phyloP scores from a whole-genome alignment of 2,888 invertebrate genomes.

The Xestobium rufovillosum region DNA sequence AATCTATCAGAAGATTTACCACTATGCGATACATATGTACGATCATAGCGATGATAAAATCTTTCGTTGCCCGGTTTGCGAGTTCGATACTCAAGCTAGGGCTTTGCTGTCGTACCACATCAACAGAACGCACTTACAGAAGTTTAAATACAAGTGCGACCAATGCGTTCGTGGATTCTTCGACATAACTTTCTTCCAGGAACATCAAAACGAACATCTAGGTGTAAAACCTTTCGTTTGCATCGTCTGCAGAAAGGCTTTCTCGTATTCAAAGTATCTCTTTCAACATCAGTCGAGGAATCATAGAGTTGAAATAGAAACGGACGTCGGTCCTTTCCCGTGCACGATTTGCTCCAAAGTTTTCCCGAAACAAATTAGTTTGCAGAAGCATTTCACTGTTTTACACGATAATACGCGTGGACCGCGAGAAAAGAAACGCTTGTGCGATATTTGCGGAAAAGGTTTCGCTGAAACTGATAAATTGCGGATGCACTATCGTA shows the following conservation, averaged over 20 bases:
- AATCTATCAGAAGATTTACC: slow-evolving; percentile 30
- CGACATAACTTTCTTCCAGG: slow-evolving; percentile 40
- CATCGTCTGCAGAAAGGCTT: slow-evolving; percentile 41
- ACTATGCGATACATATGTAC: slow-evolving; percentile 32
- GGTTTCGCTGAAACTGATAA: slow-evolving; percentile 35
- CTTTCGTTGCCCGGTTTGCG: slow-evolving; percentile 32
- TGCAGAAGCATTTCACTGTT: slow-evolving; percentile 33
- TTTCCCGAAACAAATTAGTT: slow-evolving; percentile 42
- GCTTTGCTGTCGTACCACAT: slow-evolving; percentile 45
- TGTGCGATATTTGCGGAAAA: slow-evolving; percentile 38
- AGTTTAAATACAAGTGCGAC: slow-evolving; percentile 43
- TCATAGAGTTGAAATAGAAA: slow-evolving; percentile 35
- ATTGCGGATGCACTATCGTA: slow-evolving; percentile 33
- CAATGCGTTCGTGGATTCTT: slow-evolving; percentile 46
- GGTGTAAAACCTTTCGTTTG: slow-evolving; percentile 40
- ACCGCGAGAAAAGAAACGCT: slow-evolving; percentile 29
- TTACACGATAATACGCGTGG: slow-evolving; percentile 21
- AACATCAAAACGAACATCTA: slow-evolving; percentile 42
- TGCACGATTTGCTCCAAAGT: slow-evolving; percentile 34
- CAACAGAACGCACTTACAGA: slow-evolving; percentile 48
- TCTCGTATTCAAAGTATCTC: slow-evolving; percentile 34
- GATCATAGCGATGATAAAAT: slow-evolving; percentile 30
- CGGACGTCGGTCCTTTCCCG: slow-evolving; percentile 29
- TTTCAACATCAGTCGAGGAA: slow-evolving; percentile 31
- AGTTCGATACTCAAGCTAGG: slow-evolving; percentile 27